Evolutionary conservation across 2,888 invertebrate genomes (phyloP).

Genomic region (Tridacna crocea): DNA sequence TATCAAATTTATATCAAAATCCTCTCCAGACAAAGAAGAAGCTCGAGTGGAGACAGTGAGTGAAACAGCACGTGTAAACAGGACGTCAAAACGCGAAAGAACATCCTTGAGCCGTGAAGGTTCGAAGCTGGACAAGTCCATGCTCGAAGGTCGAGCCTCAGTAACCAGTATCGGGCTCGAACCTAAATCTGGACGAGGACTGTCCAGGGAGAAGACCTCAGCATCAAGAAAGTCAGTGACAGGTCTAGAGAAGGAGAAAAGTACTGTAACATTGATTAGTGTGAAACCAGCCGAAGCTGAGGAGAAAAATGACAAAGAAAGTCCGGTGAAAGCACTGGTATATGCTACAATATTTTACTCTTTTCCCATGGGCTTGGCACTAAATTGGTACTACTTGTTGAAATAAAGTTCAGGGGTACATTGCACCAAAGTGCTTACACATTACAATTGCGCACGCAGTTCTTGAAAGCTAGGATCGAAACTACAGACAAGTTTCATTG

Average conservation of each 20-base stretch:
- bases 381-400: too few relatives aligned
- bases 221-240: neutral
- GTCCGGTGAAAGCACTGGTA: slow-evolving; percentile 4
- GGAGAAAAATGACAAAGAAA: slow-evolving; percentile 18
- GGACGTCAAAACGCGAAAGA: neutral
- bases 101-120: slow-evolving; percentile 15
- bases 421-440: too few relatives aligned
- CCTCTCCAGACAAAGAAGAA: slow-evolving; percentile 1
- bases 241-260: slow-evolving; percentile 23
- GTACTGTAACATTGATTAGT: slow-evolving; percentile 14
- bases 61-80: slow-evolving; percentile 7
- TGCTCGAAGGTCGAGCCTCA: slow-evolving; percentile 6
- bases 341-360: neutral
- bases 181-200: slow-evolving; percentile 11
- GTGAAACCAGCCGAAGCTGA: slow-evolving; percentile 9
- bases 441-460: too few relatives aligned
- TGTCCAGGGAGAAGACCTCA: slow-evolving; percentile 7
- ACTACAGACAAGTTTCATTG: too few relatives aligned
- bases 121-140: slow-evolving; percentile 6
- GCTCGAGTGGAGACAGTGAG: slow-evolving; percentile 34
- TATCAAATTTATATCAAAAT: too few relatives aligned
- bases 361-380: too few relatives aligned
- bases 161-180: slow-evolving; percentile 25
- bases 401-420: too few relatives aligned
- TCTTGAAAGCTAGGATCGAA: too few relatives aligned